These are phyloP conservation scores for Ailuropoda melanoleuca DNA, from an alignment of 2,113 vertebrate genomes.

Conservation along the genomic window DNA sequence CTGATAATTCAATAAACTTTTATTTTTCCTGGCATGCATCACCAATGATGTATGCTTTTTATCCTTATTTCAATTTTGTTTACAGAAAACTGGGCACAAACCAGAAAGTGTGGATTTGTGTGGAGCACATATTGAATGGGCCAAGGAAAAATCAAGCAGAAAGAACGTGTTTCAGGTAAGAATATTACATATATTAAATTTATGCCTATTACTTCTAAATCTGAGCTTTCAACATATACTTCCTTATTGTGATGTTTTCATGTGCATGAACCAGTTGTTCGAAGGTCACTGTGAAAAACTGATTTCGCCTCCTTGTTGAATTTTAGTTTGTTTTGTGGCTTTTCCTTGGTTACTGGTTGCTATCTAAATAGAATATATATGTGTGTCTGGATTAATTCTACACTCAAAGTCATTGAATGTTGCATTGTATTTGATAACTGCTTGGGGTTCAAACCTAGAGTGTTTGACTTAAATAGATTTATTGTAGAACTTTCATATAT, in stretches of 20 bases:
- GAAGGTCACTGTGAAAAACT: slow-evolving; percentile 52
- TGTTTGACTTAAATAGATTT: slow-evolving; percentile 81
- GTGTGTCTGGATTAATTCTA: slow-evolving; percentile 81
- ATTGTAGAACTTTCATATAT: slow-evolving; percentile 84
- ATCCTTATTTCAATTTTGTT: slow-evolving; percentile 50
- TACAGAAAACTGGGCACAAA: slow-evolving; percentile 88
- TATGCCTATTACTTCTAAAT: slow-evolving; percentile 41
- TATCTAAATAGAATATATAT: slow-evolving; percentile 80
- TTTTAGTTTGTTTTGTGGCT: slow-evolving; percentile 23
- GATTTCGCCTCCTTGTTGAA: slow-evolving; percentile 1
- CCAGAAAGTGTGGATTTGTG: slow-evolving; percentile 89
- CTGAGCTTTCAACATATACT: slow-evolving; percentile 55
- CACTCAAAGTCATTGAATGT: slow-evolving; percentile 76
- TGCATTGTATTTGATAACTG: slow-evolving; percentile 78
- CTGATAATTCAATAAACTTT: slow-evolving; percentile 31
- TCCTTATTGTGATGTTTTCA: slow-evolving; percentile 62
- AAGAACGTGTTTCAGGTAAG: slow-evolving; percentile 93
- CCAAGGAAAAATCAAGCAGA: slow-evolving; percentile 91
- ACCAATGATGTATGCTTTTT: slow-evolving; percentile 34
- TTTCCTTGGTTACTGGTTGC: slow-evolving; percentile 67
- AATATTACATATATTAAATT: slow-evolving; percentile 39
- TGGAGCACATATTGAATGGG: slow-evolving; percentile 90
- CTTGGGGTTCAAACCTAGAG: slow-evolving; percentile 78
- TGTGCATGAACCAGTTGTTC: slow-evolving; percentile 53
- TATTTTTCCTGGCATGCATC: slow-evolving; percentile 53